Base-by-base conservation (phyloP, 1,140 invertebrate species). In the Andrena cerasifolii region DNA sequence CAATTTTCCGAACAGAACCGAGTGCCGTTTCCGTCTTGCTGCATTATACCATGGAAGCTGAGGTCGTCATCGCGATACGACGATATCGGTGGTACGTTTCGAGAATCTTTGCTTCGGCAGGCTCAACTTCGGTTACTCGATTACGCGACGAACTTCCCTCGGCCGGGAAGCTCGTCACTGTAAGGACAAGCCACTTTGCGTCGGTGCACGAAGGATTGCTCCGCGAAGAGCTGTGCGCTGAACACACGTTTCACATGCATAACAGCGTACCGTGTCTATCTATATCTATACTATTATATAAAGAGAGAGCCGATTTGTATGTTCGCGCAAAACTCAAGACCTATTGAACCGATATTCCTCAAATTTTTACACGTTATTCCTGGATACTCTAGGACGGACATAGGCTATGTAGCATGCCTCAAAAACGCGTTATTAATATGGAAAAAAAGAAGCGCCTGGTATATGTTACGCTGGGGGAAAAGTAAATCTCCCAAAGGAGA, bases 1-100 rank as follows among this genome's bases (percentile, higher is more conserved):
- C 63, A 84, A 84, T 76, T 84, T 84, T 62, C 76, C 53, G 49
- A 71, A 76, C 54, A 47, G 62, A 21, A 24, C 21, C 24, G 40
- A 83, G 68, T 72, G 31, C 47, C 51, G 28, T 24, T 16, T 3
- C 18, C 36, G 3, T 6, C 16, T 21, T 4, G 16, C 47, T 8
- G 49, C 58, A 36, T 49, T 77, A 70, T 31, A 66, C 36, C 21
- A 21, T 10, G 16, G 21, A 49, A 26, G 21, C n/a, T 36, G n/a
- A 28, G 63, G 45, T 51, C 47, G 47, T 45, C 36, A 63, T 51
- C n/a, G 47, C 28, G 28, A 33, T n/a, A 66, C 63, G 28, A 51
- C 45, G n/a, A 51, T 33, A 12, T 3, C 1, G 16, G 16, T 31
- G 2, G 26, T 28, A 0, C 26, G 24, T 49, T 58, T 72, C 12